Conservation (phyloP, 2,113 vertebrate genomes). For the Chlorocebus sabaeus region DNA sequence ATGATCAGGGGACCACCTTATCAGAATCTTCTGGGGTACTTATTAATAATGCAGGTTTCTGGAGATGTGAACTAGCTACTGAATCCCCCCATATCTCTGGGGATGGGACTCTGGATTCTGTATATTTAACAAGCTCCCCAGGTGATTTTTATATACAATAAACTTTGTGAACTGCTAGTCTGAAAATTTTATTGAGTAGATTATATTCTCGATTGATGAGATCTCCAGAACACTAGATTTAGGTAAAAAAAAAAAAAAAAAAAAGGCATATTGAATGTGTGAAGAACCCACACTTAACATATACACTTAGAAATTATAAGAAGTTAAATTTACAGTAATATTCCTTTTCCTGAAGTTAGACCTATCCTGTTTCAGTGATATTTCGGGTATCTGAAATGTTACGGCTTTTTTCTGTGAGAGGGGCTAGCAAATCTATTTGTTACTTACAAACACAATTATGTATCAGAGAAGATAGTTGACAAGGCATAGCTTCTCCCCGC, state of each 20-base stretch:
- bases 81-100: neutral
- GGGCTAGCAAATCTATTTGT: neutral
- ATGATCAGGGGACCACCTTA: neutral
- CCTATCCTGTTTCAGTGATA: slow-evolving; percentile 18
- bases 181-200: slow-evolving; percentile 36
- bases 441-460: neutral
- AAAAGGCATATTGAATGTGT: neutral
- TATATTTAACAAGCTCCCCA: slow-evolving; percentile 20
- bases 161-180: neutral
- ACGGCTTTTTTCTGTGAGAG: neutral
- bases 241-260: neutral
- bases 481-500: neutral
- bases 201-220: slow-evolving; percentile 8
- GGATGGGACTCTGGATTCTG: slow-evolving; percentile 16
- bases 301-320: slow-evolving; percentile 14
- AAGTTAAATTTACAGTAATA: neutral
- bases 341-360: slow-evolving; percentile 10
- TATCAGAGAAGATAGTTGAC: neutral
- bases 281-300: neutral
- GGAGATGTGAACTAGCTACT: neutral
- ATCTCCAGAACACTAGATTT: slow-evolving; percentile 31
- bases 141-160: slow-evolving; percentile 27
- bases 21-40: slow-evolving; percentile 4
- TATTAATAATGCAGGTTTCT: slow-evolving; percentile 48
- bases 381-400: neutral